Evolutionary conservation across 2,113 vertebrate species (phyloP).

Genomic region (Turnix velox): DNA sequence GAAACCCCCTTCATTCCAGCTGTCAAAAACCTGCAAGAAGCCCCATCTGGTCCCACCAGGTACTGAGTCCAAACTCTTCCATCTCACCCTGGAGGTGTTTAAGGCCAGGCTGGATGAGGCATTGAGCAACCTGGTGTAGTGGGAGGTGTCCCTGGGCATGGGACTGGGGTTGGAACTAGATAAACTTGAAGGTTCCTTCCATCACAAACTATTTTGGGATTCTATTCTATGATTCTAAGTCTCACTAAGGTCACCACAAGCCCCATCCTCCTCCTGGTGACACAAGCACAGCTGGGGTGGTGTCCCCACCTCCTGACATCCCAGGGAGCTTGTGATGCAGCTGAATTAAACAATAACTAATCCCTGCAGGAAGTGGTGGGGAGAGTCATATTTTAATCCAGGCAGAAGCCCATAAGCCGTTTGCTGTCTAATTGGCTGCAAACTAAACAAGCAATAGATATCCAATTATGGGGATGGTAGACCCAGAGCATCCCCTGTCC

Average conservation of each 20-base stretch:
- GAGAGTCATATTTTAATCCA: conserved; percentile 5
- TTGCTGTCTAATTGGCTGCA: conserved; percentile 45
- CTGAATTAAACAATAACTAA: not conserved
- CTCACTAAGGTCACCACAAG: no score
- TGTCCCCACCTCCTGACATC: not conserved
- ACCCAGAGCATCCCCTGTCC: not conserved
- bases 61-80: not conserved
- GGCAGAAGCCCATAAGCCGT: conserved; percentile 1
- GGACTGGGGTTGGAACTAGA: no score
- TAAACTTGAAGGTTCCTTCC: no score
- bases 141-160: no score
- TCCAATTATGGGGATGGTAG: conserved; percentile 17
- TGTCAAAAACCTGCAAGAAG: conserved; percentile 65
- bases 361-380: conserved; percentile 4
- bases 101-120: no score
- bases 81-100: no score
- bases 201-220: no score
- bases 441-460: conserved; percentile 34
- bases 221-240: no score
- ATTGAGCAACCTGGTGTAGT: no score
- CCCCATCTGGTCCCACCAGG: conserved; percentile 63
- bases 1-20: conserved; percentile 57
- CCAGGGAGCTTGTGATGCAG: not conserved
- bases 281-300: no score
- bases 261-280: not conserved